Conservation (phyloP, 2,888 invertebrate species). For the Brenthis ino region DNA sequence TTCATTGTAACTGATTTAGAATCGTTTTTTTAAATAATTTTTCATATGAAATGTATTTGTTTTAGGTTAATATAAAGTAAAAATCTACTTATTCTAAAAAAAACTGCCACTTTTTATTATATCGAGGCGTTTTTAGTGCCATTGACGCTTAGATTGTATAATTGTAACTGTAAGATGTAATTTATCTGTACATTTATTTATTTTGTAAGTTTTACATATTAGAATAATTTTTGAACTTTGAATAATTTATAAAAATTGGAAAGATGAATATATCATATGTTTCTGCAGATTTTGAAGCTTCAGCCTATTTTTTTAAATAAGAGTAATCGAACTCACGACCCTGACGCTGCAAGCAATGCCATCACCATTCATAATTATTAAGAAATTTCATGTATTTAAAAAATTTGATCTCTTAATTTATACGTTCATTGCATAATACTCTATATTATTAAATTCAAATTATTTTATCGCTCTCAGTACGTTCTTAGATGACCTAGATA, state of each 20-base stretch:
- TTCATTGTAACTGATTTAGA: neutral
- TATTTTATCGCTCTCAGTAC: no score
- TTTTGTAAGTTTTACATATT: conserved; percentile 36
- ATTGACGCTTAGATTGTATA: conserved; percentile 49
- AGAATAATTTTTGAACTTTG: conserved; percentile 4
- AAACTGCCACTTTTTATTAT: conserved; percentile 23
- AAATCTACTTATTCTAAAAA: conserved; percentile 11
- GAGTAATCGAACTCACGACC: no score
- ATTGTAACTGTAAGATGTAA: conserved; percentile 46
- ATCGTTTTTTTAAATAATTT: neutral
- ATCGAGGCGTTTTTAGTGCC: conserved; percentile 40
- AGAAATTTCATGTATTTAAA: no score
- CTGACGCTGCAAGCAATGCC: no score
- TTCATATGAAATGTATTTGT: conserved; percentile 11
- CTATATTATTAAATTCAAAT: no score
- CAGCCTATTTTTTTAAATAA: no score
- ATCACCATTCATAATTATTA: no score
- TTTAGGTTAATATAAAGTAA: conserved; percentile 8
- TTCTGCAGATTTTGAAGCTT: no score
- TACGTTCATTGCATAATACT: no score
- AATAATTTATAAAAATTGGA: conserved; percentile 4
- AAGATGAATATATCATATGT: neutral
- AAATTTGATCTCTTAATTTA: no score
- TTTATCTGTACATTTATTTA: conserved; percentile 46
- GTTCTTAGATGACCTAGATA: no score